These are phyloP conservation scores for Drosophila histrio DNA, from an alignment of 2,888 invertebrate species.

Conservation along the genomic window DNA sequence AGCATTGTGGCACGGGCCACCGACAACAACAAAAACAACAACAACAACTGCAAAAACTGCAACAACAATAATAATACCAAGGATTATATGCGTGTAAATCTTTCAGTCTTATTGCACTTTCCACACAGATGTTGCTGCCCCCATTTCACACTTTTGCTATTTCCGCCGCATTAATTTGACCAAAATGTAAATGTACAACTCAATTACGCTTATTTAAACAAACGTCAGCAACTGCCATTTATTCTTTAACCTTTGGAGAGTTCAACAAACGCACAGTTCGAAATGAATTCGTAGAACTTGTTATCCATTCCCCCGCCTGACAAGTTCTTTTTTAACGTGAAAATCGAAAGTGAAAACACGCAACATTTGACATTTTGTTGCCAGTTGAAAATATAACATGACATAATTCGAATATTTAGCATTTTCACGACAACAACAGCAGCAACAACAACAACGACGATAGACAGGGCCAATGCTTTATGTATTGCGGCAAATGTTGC, in stretches of 20 bases:
- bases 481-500: constrained; percentile 28
- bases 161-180: constrained; percentile 58
- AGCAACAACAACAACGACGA: neutral
- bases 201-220: constrained; percentile 25
- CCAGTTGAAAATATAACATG: constrained; percentile 50
- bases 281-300: constrained; percentile 27
- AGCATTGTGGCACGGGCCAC: constrained; percentile 26
- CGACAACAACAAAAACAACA: neutral
- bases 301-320: neutral
- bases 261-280: constrained; percentile 37
- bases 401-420: constrained; percentile 61
- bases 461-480: constrained; percentile 2
- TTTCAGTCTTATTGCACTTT: constrained; percentile 62
- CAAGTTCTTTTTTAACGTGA: too few species aligned
- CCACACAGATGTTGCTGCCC: constrained; percentile 9
- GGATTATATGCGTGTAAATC: constrained; percentile 56
- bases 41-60: neutral
- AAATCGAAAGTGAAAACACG: constrained; percentile 70
- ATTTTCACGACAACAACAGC: neutral
- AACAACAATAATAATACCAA: neutral
- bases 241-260: constrained; percentile 1
- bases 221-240: constrained; percentile 20
- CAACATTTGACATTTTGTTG: constrained; percentile 71
- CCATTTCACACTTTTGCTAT: constrained; percentile 33
- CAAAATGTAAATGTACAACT: constrained; percentile 29